phyloP scores from a whole-genome alignment of 2,888 invertebrate species.

The Xanthia togata region DNA sequence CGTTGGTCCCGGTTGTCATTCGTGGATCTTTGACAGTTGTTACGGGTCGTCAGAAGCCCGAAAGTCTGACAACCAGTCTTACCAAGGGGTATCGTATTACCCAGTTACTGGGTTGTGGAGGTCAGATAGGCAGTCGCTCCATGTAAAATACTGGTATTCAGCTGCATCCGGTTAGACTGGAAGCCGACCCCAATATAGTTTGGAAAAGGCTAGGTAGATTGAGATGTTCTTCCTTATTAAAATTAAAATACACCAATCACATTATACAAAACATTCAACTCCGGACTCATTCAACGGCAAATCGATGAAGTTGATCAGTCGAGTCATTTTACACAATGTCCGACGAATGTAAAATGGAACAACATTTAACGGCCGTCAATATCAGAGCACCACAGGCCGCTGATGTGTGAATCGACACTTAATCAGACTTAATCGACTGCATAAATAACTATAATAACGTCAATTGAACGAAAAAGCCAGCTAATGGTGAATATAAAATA shows the following conservation, averaged over 20 bases:
- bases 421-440: slow-evolving; percentile 63
- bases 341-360: slow-evolving; percentile 46
- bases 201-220: no score
- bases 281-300: slow-evolving; percentile 4
- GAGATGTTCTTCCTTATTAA: neutral
- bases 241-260: slow-evolving; percentile 1
- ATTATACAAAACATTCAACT: neutral
- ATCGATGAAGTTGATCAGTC: slow-evolving; percentile 17
- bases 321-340: slow-evolving; percentile 49
- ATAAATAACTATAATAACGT: slow-evolving; percentile 61
- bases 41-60: no score
- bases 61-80: no score
- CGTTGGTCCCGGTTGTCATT: no score
- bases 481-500: slow-evolving; percentile 26
- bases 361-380: slow-evolving; percentile 59
- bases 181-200: no score
- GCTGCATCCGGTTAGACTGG: no score
- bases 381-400: slow-evolving; percentile 57
- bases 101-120: no score
- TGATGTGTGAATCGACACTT: slow-evolving; percentile 65
- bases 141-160: no score
- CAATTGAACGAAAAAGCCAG: slow-evolving; percentile 46
- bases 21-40: no score
- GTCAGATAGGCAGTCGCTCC: no score
- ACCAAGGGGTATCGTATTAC: no score